Conservation (phyloP, 2,888 invertebrate genomes). For the Ligdia adustata region DNA sequence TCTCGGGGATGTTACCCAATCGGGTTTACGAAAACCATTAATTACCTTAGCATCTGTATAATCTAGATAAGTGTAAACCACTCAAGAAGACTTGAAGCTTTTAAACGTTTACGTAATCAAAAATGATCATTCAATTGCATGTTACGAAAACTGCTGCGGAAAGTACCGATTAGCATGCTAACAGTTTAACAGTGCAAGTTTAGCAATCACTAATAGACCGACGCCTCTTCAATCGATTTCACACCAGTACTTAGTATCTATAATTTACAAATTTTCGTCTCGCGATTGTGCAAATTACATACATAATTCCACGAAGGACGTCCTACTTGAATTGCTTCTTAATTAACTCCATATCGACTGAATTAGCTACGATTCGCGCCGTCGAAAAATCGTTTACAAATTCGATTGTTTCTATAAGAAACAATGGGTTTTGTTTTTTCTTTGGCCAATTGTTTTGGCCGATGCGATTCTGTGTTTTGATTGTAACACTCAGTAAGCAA, state of each 20-base stretch:
- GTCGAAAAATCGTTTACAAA: slow-evolving; percentile 20
- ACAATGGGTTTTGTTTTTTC: slow-evolving; percentile 31
- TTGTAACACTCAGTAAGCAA: background rate
- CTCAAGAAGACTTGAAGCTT: background rate
- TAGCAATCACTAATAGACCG: slow-evolving; percentile 31
- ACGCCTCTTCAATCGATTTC: slow-evolving; percentile 32
- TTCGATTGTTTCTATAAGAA: slow-evolving; percentile 21
- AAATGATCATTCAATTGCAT: slow-evolving; percentile 2
- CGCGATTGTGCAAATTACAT: slow-evolving; percentile 3
- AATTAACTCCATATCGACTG: slow-evolving; percentile 9
- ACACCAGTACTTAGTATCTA: slow-evolving; percentile 21
- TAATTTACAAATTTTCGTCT: slow-evolving; percentile 10
- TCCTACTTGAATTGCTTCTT: slow-evolving; percentile 19
- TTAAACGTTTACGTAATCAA: background rate
- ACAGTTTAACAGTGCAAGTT: slow-evolving; percentile 20
- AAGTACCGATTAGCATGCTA: slow-evolving; percentile 26
- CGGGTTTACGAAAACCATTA: too few relatives aligned
- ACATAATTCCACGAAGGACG: slow-evolving; percentile 5
- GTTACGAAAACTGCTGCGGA: slow-evolving; percentile 19
- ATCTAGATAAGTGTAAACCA: background rate
- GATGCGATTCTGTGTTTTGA: slow-evolving; percentile 22
- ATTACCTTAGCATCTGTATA: slow-evolving; percentile 41
- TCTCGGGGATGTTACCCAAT: too few relatives aligned
- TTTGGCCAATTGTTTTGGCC: slow-evolving; percentile 33
- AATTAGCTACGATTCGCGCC: slow-evolving; percentile 25